Conservation (phyloP, 1,140 invertebrate genomes). For the Penaeus japonicus region DNA sequence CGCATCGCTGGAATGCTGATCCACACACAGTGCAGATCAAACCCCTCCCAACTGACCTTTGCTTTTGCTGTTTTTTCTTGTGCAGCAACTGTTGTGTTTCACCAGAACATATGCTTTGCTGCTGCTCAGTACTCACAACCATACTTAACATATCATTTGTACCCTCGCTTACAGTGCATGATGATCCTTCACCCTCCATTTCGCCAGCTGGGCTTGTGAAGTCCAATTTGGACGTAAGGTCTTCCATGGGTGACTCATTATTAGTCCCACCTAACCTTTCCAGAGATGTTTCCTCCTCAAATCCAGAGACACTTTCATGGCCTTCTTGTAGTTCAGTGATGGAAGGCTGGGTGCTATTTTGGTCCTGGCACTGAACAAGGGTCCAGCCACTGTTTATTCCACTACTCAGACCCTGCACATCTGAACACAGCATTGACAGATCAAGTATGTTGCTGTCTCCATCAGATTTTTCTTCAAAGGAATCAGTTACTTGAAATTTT, state of each 20-base stretch:
- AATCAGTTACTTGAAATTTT: neutral
- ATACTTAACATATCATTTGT: too few relatives aligned
- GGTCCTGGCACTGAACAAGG: neutral
- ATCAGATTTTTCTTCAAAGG: neutral
- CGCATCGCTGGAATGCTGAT: constrained; percentile 23
- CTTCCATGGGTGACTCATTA: too few relatives aligned
- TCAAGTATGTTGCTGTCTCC: constrained; percentile 7
- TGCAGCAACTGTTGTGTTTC: neutral
- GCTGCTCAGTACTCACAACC: neutral
- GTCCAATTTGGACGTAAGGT: too few relatives aligned
- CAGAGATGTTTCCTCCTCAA: neutral
- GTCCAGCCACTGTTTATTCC: neutral
- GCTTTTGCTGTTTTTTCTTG: constrained; percentile 31
- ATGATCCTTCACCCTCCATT: too few relatives aligned
- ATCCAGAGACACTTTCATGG: neutral
- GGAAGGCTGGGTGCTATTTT: neutral
- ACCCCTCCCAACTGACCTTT: constrained; percentile 8
- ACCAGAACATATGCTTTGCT: neutral
- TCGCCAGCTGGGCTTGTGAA: too few relatives aligned
- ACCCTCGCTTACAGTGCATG: too few relatives aligned
- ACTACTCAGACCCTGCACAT: neutral
- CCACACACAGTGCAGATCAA: constrained; percentile 24
- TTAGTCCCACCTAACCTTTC: neutral
- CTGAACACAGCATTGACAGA: neutral
- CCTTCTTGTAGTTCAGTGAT: neutral